These are phyloP conservation scores for Strigamia transsilvanica DNA, from an alignment of 2,888 invertebrate species.

Conservation along the genomic window DNA sequence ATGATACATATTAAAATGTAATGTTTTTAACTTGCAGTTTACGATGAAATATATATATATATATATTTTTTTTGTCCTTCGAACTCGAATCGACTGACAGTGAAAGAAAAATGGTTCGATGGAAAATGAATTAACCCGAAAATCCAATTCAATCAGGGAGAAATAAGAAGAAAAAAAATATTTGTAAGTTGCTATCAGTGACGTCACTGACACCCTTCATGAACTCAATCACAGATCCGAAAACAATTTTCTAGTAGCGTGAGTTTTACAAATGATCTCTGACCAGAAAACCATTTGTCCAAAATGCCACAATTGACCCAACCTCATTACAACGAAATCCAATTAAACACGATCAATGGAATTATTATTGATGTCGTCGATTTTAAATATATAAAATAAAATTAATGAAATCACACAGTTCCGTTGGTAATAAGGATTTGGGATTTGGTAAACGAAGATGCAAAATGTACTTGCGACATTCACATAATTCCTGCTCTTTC, in stretches of 20 bases:
- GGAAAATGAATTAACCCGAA: slow-evolving; percentile 47
- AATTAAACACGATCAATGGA: neutral
- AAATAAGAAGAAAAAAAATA: neutral
- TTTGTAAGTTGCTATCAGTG: slow-evolving; percentile 45
- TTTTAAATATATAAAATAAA: neutral
- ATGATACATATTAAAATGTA: neutral
- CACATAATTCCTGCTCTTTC: slow-evolving; percentile 21
- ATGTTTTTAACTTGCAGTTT: neutral
- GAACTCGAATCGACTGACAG: neutral
- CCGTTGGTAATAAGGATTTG: neutral
- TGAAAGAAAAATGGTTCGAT: neutral
- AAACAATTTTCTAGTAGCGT: slow-evolving; percentile 43
- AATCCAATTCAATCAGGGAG: slow-evolving; percentile 46
- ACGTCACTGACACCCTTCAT: slow-evolving; percentile 47
- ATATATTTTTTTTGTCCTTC: neutral
- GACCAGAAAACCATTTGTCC: slow-evolving; percentile 48
- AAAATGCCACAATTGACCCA: slow-evolving; percentile 39
- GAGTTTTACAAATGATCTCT: slow-evolving; percentile 47
- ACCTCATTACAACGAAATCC: slow-evolving; percentile 4
- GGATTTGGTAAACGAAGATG: neutral
- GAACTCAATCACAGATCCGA: slow-evolving; percentile 49
- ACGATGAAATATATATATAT: neutral
- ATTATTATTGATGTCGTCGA: no score
- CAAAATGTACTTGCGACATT: slow-evolving; percentile 24
- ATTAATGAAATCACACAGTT: neutral